Evolutionary conservation across 2,797 vertebrate species (phyloP), one percentile per base, ranked within the genome.

Genomic region (Antrozous pallidus): DNA sequence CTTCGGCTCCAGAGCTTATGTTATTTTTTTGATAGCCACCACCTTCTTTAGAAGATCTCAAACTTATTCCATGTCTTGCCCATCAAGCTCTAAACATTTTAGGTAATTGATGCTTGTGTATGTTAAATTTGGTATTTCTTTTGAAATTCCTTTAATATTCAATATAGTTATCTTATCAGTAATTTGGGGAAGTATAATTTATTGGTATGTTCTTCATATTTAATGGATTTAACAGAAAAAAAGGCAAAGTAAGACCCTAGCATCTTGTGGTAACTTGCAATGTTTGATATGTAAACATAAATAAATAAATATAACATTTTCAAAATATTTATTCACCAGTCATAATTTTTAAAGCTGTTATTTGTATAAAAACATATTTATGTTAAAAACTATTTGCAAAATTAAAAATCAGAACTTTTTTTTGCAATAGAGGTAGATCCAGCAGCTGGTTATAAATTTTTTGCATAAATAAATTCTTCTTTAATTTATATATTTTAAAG

Each of bases 231-330:
- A 40, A 36, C 3, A 78, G 70, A 92, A 92, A 93, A 90, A 11
- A 87, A 47, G 33, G 6, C 56, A 95, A 79, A 86, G 4, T 71
- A 89, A 93, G 24, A 79, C 20, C 5, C 22, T 54, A 56, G 28
- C 54, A 83, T 69, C 47, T 87, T 51, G 10, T 49, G 22, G 1
- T 73, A 74, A 81, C 16, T 71, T 47, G 17, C 14, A 94, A 69
- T 77, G 1, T 49, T 47, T 42, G 38, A 51, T 51, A 65, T 36
- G 20, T 45, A 90, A 88, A 77, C 16, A 74, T 75, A 42, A 92
- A 75, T 93, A 82, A 81, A 95, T 42, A 84, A 90, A 88, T 58
- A 83, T 75, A 86, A 54, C 40, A 67, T 77, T 83, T 28, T 87
- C n/a, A 93, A 88, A 54, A 49, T 31, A 61, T 49, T n/a, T 83